These are phyloP conservation scores for Oreochromis mossambicus DNA, from an alignment of 2,797 vertebrate species.

Conservation along the genomic window DNA sequence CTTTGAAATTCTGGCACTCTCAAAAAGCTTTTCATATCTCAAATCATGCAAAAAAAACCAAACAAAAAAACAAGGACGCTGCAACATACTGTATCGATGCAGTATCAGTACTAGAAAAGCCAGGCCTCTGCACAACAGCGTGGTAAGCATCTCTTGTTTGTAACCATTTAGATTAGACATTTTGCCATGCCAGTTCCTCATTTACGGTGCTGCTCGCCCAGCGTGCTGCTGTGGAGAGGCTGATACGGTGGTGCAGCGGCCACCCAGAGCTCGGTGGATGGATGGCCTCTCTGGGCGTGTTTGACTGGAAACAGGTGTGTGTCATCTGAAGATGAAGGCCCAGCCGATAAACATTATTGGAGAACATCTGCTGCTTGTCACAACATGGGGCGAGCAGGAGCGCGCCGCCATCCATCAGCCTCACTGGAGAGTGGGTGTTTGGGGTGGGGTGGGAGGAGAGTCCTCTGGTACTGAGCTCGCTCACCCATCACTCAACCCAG, in stretches of 20 bases:
- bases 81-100: background rate
- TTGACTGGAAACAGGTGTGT: slow-evolving; percentile 82
- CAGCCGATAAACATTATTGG: slow-evolving; percentile 82
- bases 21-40: background rate
- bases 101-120: background rate
- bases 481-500: slow-evolving; percentile 67
- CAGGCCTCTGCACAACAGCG: background rate
- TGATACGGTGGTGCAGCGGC: slow-evolving; percentile 49
- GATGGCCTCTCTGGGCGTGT: slow-evolving; percentile 67
- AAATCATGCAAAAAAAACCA: background rate
- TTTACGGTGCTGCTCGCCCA: background rate
- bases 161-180: background rate
- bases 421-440: slow-evolving; percentile 37
- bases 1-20: background rate
- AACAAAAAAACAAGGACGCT: background rate
- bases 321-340: slow-evolving; percentile 77
- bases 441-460: background rate
- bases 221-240: background rate
- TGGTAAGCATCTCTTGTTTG: background rate
- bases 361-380: slow-evolving; percentile 85
- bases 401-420: slow-evolving; percentile 74
- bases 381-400: slow-evolving; percentile 63
- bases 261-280: slow-evolving; percentile 68
- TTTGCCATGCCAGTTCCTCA: background rate
- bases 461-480: slow-evolving; percentile 16